Evolutionary conservation across 2,797 vertebrate genomes (phyloP).

Genomic region (Botia kubotai): DNA sequence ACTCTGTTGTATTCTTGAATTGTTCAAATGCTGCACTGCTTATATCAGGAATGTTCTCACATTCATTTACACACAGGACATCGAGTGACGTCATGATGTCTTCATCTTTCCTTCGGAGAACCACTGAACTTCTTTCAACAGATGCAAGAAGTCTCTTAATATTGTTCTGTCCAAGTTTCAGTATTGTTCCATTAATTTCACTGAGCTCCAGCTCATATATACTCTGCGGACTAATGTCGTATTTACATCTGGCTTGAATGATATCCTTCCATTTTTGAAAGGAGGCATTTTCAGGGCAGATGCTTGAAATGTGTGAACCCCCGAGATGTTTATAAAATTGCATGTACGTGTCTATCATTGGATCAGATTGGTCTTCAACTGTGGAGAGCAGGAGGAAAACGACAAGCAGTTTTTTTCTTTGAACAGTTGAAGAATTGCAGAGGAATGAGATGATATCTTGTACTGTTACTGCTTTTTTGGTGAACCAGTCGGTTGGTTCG

Average conservation of each 20-base stretch:
- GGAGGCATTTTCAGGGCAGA: slow-evolving; percentile 71
- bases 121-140: slow-evolving; percentile 63
- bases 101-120: slow-evolving; percentile 77
- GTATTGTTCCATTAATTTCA: slow-evolving; percentile 78
- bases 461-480: slow-evolving; percentile 70
- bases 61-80: slow-evolving; percentile 82
- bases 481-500: slow-evolving; percentile 71
- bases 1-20: slow-evolving; percentile 64
- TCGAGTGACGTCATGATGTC: slow-evolving; percentile 76
- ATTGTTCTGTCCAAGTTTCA: slow-evolving; percentile 72
- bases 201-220: slow-evolving; percentile 76
- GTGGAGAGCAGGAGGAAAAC: slow-evolving; percentile 81
- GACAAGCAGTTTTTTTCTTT: slow-evolving; percentile 71
- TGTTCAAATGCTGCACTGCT: slow-evolving; percentile 66
- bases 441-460: slow-evolving; percentile 79
- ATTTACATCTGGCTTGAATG: slow-evolving; percentile 62
- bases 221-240: slow-evolving; percentile 67
- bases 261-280: slow-evolving; percentile 76
- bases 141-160: slow-evolving; percentile 75
- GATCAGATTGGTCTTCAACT: slow-evolving; percentile 75
- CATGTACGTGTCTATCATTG: slow-evolving; percentile 79
- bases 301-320: slow-evolving; percentile 75
- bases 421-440: slow-evolving; percentile 74
- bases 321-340: slow-evolving; percentile 78
- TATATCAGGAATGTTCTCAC: slow-evolving; percentile 76